Conservation (phyloP, 2,113 vertebrate species). For the Myrmophylax atrothorax region DNA sequence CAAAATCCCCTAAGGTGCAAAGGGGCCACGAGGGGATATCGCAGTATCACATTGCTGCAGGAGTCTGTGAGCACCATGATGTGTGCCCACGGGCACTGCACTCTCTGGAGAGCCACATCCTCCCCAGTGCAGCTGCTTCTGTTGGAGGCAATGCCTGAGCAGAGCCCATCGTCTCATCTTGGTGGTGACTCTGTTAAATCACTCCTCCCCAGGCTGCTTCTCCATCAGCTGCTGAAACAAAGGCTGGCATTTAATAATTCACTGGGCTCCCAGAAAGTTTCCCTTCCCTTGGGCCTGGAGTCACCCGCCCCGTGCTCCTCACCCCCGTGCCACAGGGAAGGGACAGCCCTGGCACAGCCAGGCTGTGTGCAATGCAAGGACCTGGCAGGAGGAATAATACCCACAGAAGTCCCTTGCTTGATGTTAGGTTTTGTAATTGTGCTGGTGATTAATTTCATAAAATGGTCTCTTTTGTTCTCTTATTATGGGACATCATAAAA, state of each 20-base stretch:
- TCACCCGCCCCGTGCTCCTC: rapidly evolving
- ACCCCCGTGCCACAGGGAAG: rapidly evolving
- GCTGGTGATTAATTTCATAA: slow-evolving; percentile 50
- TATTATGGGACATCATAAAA: slow-evolving; percentile 61
- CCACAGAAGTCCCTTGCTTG: slow-evolving; percentile 4
- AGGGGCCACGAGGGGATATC: background rate
- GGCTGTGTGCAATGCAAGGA: background rate
- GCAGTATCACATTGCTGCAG: background rate
- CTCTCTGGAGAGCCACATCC: background rate
- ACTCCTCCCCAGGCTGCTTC: background rate
- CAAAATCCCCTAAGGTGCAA: background rate
- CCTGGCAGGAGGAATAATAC: slow-evolving; percentile 1
- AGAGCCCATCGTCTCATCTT: background rate
- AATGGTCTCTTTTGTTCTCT: slow-evolving; percentile 62
- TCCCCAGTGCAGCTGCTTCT: background rate
- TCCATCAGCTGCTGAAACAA: slow-evolving; percentile 12
- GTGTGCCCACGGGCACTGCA: background rate
- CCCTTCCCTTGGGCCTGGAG: background rate
- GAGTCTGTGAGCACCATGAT: background rate
- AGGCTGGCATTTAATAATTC: background rate
- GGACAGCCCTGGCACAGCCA: rapidly evolving
- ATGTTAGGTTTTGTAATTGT: slow-evolving; percentile 32
- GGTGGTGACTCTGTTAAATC: background rate
- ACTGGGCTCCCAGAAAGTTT: background rate
- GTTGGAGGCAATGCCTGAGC: background rate